Base-by-base conservation (phyloP, 35 echinoderm and acorn worm species). In the Apostichopus japonicus region DNA sequence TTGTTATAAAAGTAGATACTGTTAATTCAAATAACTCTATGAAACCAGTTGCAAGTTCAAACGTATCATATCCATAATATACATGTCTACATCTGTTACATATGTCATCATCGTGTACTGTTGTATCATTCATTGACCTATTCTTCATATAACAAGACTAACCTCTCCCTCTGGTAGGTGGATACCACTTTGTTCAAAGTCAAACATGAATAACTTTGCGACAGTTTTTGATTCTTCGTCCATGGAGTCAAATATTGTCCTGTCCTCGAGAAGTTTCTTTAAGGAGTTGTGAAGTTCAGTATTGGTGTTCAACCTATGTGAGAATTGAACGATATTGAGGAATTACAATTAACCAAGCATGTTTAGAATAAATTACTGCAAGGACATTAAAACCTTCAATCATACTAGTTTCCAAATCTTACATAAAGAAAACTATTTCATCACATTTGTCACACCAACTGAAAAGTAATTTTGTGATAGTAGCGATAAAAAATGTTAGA, bases 131-230 rank as follows among this genome's bases (percentile, higher is more conserved):
- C 71, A 75, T 75, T 15, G 71, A 17, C 15, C 15, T 17, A 4
- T 44, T 44, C 33, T 44, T 44, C 33, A 44, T 44, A 44, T 44
- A 44, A 44, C 78, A 19, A n/a, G 27, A 89, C 86, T 33, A 73
- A 98, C 96, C 95, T 96, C 93, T 13, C 62, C 80, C 51, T 94
- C 90, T 87, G 94, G 91, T 8, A 99, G 57, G 58, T 99, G 97
- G 54, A 99, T 99, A 16, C 97, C 97, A 86, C 97, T 99, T 77
- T 99, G 95, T 77, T 99, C 95, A 95, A 99, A 99, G 77, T 99
- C 97, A 96, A 96, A 99, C 97, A 99, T 96, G 71, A 96, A 96
- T 10, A 96, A 92, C 54, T 93, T 65, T 23, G 95, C 97, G 19
- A 99, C 97, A 58, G 77, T 96, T 65, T 81, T 82, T 4, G 95